Evolutionary conservation across 2,888 invertebrate species (phyloP).

Genomic region (Eristalinus sepulchralis): DNA sequence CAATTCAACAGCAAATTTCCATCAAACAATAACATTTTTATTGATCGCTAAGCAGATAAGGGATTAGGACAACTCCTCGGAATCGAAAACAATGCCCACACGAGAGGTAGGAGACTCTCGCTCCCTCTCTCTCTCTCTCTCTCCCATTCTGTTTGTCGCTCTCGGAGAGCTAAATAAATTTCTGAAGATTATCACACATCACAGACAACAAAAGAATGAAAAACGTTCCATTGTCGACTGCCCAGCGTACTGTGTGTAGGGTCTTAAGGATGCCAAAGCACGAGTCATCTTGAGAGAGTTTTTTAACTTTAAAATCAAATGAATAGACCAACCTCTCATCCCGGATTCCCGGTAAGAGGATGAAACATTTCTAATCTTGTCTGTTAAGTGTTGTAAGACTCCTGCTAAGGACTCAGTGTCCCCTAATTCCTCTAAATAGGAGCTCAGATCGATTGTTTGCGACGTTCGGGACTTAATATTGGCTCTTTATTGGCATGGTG

Average conservation of each 20-base stretch:
- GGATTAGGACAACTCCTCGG: conserved; percentile 10
- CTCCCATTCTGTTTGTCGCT: too few relatives aligned
- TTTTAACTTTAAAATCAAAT: neutral
- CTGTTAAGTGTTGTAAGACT: too few relatives aligned
- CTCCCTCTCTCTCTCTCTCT: too few relatives aligned
- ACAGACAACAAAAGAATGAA: neutral
- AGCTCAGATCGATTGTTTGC: neutral
- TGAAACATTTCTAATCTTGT: neutral
- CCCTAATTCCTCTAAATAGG: neutral
- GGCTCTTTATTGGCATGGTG: neutral
- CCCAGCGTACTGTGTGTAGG: neutral
- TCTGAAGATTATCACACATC: neutral
- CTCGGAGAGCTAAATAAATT: neutral
- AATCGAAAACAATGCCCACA: neutral
- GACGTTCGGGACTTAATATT: neutral
- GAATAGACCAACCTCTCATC: neutral
- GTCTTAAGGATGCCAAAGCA: neutral
- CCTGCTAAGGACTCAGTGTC: neutral
- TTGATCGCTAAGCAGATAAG: conserved; percentile 24
- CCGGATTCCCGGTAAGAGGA: neutral
- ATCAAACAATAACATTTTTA: conserved; percentile 21
- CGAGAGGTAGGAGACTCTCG: neutral
- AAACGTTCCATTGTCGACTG: neutral
- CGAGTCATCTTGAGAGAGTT: neutral
- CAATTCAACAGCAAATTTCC: neutral